These are phyloP conservation scores for Aleiodes alternator DNA, from an alignment of 2,888 invertebrate genomes.

Conservation along the genomic window DNA sequence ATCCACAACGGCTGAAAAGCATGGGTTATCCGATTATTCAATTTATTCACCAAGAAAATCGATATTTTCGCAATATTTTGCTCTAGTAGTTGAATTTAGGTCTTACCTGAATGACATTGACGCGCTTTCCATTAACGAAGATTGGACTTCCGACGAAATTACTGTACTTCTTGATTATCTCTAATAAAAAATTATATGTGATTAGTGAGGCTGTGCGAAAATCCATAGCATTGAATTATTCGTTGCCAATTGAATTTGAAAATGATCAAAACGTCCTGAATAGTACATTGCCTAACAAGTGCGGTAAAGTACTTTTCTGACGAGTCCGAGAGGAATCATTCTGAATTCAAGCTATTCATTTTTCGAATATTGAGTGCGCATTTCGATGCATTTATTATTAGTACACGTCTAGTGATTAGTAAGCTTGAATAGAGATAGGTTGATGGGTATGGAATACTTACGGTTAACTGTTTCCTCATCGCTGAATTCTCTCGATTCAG, in stretches of 20 bases:
- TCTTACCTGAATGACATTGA: constrained; percentile 83
- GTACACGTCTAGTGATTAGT: too few species aligned
- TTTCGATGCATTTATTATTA: too few species aligned
- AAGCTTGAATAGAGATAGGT: background rate
- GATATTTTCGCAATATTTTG: background rate
- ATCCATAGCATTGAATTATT: too few species aligned
- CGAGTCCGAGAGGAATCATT: too few species aligned
- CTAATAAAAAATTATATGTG: constrained; percentile 75
- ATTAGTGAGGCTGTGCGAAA: too few species aligned
- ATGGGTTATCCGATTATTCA: constrained; percentile 54
- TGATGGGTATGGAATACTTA: constrained; percentile 65
- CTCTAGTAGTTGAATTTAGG: constrained; percentile 70
- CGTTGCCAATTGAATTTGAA: too few species aligned
- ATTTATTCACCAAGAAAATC: constrained; percentile 17
- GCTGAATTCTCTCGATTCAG: constrained; percentile 91
- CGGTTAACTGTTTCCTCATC: constrained; percentile 90
- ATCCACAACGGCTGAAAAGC: constrained; percentile 89
- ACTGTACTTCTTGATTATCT: constrained; percentile 95
- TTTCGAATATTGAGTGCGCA: too few species aligned
- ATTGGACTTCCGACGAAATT: constrained; percentile 98
- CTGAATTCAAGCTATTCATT: too few species aligned
- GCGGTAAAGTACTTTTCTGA: too few species aligned
- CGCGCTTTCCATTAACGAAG: constrained; percentile 90
- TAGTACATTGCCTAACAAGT: too few species aligned
- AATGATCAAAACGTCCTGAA: too few species aligned